Conservation (phyloP, 1,140 invertebrate genomes). For the Tetramorium simillimum region DNA sequence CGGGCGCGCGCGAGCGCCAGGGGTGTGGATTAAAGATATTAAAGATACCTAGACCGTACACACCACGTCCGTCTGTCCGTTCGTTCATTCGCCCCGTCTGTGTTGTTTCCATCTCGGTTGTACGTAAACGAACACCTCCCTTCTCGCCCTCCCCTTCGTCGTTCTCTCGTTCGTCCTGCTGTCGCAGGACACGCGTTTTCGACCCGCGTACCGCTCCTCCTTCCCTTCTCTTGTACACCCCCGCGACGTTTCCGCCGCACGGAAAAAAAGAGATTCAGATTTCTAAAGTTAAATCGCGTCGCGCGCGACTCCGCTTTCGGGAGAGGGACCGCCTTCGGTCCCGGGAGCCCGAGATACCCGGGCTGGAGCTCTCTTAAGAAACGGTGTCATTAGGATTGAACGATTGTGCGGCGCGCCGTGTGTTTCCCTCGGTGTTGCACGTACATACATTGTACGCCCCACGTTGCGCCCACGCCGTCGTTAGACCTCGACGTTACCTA, state of each 20-base stretch:
- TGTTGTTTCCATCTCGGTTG: conserved; percentile 20
- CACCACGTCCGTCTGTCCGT: not conserved
- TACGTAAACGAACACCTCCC: conserved; percentile 36
- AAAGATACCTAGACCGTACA: conserved; percentile 65
- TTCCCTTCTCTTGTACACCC: conserved; percentile 57
- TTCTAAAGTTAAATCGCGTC: conserved; percentile 33
- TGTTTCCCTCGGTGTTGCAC: not conserved
- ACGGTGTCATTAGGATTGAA: conserved; percentile 35
- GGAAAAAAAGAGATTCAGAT: conserved; percentile 34
- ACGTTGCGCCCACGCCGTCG: conserved; percentile 14
- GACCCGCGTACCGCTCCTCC: not conserved
- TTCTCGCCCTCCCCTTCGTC: not conserved
- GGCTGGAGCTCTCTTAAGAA: not conserved
- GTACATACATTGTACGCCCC: not conserved
- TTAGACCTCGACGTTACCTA: conserved; percentile 30
- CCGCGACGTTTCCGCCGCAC: conserved; percentile 49
- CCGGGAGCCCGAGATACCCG: not conserved
- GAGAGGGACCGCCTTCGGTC: not conserved
- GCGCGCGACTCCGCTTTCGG: not conserved
- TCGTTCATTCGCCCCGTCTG: not conserved
- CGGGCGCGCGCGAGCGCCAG: conserved; percentile 54
- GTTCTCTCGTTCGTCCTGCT: not conserved
- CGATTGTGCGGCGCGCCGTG: conserved; percentile 8
- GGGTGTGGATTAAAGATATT: conserved; percentile 77
- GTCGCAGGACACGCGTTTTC: not conserved